A percentile compares a stretch with the other conserved stretches of the same genome.
phyloP scores from a whole-genome alignment of 2,797 vertebrate species.

The Nannoperca australis region DNA sequence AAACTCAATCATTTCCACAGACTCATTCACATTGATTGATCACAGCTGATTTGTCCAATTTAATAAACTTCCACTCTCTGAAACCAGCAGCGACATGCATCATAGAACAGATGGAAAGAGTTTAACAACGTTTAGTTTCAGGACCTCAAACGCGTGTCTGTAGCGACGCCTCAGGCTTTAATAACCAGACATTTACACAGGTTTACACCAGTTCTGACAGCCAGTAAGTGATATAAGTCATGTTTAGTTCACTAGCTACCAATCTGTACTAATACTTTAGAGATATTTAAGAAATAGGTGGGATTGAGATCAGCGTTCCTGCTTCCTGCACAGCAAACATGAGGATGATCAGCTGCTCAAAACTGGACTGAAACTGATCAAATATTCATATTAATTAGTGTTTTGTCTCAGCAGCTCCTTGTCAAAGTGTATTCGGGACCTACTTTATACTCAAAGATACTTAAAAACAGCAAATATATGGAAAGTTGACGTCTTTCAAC shows the following conservation, averaged over 20 bases:
- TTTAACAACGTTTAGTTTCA: not conserved
- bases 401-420: not conserved
- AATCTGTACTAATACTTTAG: not conserved
- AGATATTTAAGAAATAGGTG: not conserved
- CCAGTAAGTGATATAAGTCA: not conserved
- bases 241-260: not conserved
- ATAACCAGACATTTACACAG: not conserved
- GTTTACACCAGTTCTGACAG: not conserved
- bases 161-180: no score
- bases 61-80: no score
- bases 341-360: not conserved
- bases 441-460: not conserved
- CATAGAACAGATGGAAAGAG: not conserved
- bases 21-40: not conserved
- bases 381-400: no score
- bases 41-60: not conserved
- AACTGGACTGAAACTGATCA: no score
- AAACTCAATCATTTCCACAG: conserved; percentile 31
- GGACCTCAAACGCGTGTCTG: not conserved
- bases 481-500: not conserved
- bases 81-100: not conserved
- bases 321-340: no score
- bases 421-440: not conserved
- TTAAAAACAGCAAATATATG: not conserved
- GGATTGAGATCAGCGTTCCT: not conserved